These are phyloP conservation scores for Nephila pilipes DNA, from an alignment of 1,140 invertebrate genomes.

Conservation along the genomic window DNA sequence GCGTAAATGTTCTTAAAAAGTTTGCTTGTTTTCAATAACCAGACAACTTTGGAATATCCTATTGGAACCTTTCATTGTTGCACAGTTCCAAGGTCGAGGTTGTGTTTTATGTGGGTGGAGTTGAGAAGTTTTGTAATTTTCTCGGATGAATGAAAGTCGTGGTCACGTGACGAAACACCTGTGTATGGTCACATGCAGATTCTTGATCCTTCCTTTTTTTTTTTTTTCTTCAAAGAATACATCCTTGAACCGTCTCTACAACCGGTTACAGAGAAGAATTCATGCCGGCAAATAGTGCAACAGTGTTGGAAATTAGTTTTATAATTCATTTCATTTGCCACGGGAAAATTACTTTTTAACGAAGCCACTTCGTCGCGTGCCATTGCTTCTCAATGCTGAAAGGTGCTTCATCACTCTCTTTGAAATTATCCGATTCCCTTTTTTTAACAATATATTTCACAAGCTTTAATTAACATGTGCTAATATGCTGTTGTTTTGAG, in stretches of 20 bases:
- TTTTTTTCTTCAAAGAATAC: conserved; percentile 17
- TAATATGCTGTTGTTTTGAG: no score
- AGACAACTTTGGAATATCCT: conserved; percentile 40
- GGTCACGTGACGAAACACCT: conserved; percentile 37
- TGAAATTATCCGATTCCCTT: no score
- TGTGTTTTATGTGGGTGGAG: conserved; percentile 27
- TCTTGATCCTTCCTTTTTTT: not conserved
- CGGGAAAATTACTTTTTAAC: not conserved
- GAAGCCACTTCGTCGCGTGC: not conserved
- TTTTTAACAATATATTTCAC: no score
- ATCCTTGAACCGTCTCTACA: conserved; percentile 30
- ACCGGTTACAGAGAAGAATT: conserved; percentile 24
- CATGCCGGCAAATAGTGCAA: not conserved
- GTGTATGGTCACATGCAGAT: conserved; percentile 9
- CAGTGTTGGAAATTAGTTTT: conserved; percentile 9
- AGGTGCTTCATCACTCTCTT: no score
- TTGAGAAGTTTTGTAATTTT: conserved; percentile 23
- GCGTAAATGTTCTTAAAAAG: not conserved
- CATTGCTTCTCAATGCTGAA: no score
- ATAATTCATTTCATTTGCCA: not conserved
- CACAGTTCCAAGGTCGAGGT: conserved; percentile 36
- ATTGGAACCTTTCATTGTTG: conserved; percentile 44
- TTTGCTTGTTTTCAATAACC: conserved; percentile 21
- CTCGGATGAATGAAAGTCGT: conserved; percentile 52
- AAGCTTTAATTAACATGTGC: no score